Evolutionary conservation across 2,888 invertebrate genomes (phyloP), one percentile per base, ranked within the genome.

Genomic region (Dysmachus trigonus): DNA sequence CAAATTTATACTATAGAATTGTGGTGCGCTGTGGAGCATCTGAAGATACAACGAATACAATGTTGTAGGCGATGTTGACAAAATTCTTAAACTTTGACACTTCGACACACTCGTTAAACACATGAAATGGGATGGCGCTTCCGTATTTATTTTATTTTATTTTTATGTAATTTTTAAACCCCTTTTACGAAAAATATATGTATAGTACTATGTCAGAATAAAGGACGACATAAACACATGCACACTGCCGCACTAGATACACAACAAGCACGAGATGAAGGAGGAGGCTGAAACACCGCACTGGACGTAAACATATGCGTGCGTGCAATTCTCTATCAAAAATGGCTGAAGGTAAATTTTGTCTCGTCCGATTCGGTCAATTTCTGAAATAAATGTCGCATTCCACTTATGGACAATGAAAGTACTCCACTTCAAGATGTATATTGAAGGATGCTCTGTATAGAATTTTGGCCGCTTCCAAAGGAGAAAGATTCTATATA

Each of bases 261-360:
- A 83, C 71, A 38, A 83, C 71, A 38, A 38, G 33, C 83, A 72
- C 41, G 27, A 83, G 83, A 83, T 83, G 33, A 71, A 62, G 62
- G 35, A 83, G 83, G 83, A 41, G 62, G 82, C 53, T 79, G 81
- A 72, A 72, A 72, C 35, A 47, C 22, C 31, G 83, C 38, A 6
- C 72, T 81, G 83, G 71, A 83, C 72, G 83, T 83, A 83, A 83
- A 83, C 83, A 83, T 83, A 83, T 83, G 83, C 83, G 81, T 82
- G 62, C 81, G 72, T 83, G 83, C 83, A 83, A 18, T n/a, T n/a
- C 72, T 72, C 47, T 71, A 83, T 71, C 38, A 83, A 83, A 83
- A 83, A 83, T 83, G 83, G 83, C 83, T 83, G 83, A 83, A 83
- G 31, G 18, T 72, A 27, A 7, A 8, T 62, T 47, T 41, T 77